Percentiles rank a stretch among this genome's conserved stretches.
These are phyloP conservation scores for Hyphantria cunea DNA, from an alignment of 1,140 invertebrate genomes.

Conservation along the genomic window DNA sequence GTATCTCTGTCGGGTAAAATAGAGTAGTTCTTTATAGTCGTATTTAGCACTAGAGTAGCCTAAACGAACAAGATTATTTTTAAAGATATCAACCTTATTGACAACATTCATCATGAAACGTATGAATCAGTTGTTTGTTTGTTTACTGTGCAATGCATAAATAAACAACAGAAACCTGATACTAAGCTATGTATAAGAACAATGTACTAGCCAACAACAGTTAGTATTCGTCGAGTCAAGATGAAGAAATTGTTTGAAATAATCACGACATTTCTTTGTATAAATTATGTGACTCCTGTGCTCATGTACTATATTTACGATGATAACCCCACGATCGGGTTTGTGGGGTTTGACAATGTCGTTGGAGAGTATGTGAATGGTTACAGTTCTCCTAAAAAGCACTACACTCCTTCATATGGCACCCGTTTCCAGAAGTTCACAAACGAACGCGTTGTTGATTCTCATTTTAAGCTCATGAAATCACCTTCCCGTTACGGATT, in stretches of 20 bases:
- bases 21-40: too few relatives aligned
- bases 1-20: too few relatives aligned
- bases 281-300: constrained; percentile 36
- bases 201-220: constrained; percentile 14
- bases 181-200: constrained; percentile 47
- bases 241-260: constrained; percentile 42
- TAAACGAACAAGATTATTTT: too few relatives aligned
- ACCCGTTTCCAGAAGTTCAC: constrained; percentile 39
- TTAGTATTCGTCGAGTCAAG: constrained; percentile 35
- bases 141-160: constrained; percentile 39
- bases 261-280: constrained; percentile 35
- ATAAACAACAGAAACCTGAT: constrained; percentile 27
- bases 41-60: too few relatives aligned
- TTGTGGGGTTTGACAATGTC: constrained; percentile 29
- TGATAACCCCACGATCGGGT: constrained; percentile 43
- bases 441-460: constrained; percentile 46
- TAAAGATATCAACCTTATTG: too few relatives aligned
- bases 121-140: constrained; percentile 32
- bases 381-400: constrained; percentile 44
- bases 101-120: too few relatives aligned
- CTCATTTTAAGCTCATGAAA: constrained; percentile 46
- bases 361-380: constrained; percentile 29
- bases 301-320: constrained; percentile 52
- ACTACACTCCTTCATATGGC: constrained; percentile 38
- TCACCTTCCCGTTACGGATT: constrained; percentile 22